These are phyloP conservation scores for Scleropages formosus DNA, from an alignment of 2,797 vertebrate species.

Conservation along the genomic window DNA sequence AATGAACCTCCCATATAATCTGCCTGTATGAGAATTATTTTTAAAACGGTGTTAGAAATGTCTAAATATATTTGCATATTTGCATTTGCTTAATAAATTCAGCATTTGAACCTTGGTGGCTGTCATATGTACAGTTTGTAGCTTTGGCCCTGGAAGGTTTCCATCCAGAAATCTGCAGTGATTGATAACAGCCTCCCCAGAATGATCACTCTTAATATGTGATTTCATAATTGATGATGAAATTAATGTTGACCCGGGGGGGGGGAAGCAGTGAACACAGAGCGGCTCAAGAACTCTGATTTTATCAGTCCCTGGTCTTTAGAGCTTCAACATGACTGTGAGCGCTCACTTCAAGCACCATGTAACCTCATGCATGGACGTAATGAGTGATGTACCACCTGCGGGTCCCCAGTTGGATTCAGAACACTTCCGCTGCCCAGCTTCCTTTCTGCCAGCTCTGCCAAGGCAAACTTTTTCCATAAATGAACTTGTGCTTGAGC, in stretches of 20 bases:
- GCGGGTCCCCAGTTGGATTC: slow-evolving; percentile 4
- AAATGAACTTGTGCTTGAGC: not conserved
- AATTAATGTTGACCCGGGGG: not conserved
- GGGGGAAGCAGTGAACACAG: not conserved
- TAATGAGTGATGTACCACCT: slow-evolving; percentile 13
- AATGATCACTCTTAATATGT: not conserved
- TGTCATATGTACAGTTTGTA: not conserved
- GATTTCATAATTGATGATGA: not conserved
- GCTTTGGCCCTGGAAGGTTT: not conserved
- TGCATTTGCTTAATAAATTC: not conserved
- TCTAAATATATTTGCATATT: too few species aligned
- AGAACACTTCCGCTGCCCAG: not conserved
- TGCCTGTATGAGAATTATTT: too few species aligned
- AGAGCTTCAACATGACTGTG: not conserved
- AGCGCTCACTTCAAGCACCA: not conserved
- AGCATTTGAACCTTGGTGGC: not conserved
- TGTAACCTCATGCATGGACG: not conserved
- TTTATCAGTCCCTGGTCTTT: not conserved
- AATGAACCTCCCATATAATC: not conserved
- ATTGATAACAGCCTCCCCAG: not conserved
- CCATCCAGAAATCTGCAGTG: not conserved
- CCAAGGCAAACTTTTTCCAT: not conserved
- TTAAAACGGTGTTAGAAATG: too few species aligned
- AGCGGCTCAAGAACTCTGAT: not conserved
- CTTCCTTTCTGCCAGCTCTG: not conserved